These are phyloP conservation scores for Hypselothyrea guttata DNA, from an alignment of 2,888 invertebrate genomes.

Conservation along the genomic window DNA sequence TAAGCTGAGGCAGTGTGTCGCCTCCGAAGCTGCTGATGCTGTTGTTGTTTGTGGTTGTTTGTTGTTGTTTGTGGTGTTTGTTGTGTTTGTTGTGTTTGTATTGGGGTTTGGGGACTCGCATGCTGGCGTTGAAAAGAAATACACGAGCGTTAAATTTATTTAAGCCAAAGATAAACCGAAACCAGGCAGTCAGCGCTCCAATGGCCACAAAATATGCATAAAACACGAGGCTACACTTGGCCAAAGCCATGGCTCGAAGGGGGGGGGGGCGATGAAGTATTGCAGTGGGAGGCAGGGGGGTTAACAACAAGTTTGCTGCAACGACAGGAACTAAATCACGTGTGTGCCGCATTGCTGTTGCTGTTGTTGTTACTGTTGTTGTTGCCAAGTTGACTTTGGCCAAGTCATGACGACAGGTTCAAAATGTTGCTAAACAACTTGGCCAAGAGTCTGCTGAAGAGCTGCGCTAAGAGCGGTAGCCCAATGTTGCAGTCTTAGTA, in stretches of 20 bases:
- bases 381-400: conserved; percentile 72
- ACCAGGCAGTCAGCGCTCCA: conserved; percentile 37
- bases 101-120: conserved; percentile 26
- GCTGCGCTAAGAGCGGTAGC: conserved; percentile 29
- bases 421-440: conserved; percentile 75
- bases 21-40: conserved; percentile 8
- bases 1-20: conserved; percentile 70
- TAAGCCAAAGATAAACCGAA: conserved; percentile 70
- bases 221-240: conserved; percentile 52
- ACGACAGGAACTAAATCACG: conserved; percentile 77
- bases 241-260: conserved; percentile 7
- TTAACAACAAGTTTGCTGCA: conserved; percentile 69
- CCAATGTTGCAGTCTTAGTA: conserved; percentile 15
- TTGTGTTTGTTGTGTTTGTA: conserved; percentile 2
- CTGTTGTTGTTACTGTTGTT: conserved; percentile 35
- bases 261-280: not conserved
- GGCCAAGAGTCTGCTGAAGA: conserved; percentile 38
- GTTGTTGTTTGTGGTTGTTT: conserved; percentile 6
- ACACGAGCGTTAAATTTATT: conserved; percentile 75
- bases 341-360: conserved; percentile 51
- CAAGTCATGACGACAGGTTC: conserved; percentile 78
- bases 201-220: conserved; percentile 67
- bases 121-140: conserved; percentile 72
- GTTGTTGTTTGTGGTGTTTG: conserved; percentile 9
- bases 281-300: not conserved